phyloP scores from a whole-genome alignment of 2,797 vertebrate genomes.

The Limnodromus scolopaceus region DNA sequence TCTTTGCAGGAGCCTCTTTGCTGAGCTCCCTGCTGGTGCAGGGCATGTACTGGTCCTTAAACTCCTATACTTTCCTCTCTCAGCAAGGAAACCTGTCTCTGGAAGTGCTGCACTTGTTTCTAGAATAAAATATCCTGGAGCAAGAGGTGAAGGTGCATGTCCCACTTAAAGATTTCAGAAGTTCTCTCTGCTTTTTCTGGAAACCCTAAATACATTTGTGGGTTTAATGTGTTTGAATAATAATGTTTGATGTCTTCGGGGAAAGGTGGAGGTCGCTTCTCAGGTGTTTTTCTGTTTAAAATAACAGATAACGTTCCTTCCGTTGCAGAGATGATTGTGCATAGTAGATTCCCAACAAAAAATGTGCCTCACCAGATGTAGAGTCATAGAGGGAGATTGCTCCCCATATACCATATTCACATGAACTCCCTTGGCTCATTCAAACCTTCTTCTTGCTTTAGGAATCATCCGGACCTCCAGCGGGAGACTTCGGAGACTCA shows the following conservation, averaged over 20 bases:
- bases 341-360: background rate
- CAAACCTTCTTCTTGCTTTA: slow-evolving; percentile 14
- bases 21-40: background rate
- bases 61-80: background rate
- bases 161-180: background rate
- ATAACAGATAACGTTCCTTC: background rate
- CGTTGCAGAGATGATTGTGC: rapidly evolving
- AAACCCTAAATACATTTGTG: background rate
- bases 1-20: background rate
- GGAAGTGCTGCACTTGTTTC: background rate
- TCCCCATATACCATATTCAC: rapidly evolving
- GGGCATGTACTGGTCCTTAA: background rate
- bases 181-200: background rate
- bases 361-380: background rate
- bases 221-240: background rate
- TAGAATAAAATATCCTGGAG: background rate
- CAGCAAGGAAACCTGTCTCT: background rate
- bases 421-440: background rate
- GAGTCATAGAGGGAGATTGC: too few relatives aligned
- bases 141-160: rapidly evolving
- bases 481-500: slow-evolving; percentile 67
- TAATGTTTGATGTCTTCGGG: background rate
- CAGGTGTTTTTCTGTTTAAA: background rate
- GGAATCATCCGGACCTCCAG: slow-evolving; percentile 76
- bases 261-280: background rate